Percentiles rank a stretch among this genome's conserved stretches.
Evolutionary conservation across 2,888 invertebrate genomes (phyloP).

Genomic region (Gisinianus flammeolus): DNA sequence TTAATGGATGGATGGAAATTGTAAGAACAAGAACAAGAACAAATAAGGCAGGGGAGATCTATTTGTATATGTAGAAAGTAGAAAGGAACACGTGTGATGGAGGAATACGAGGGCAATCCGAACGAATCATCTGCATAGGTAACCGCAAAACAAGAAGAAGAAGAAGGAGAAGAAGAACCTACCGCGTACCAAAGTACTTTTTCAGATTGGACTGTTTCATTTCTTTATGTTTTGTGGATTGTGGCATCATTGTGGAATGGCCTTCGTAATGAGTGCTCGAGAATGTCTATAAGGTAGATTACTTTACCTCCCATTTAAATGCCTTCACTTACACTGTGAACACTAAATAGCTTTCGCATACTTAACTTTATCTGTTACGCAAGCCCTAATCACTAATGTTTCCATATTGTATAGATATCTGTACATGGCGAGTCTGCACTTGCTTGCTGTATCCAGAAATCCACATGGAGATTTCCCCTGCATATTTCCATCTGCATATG

Average conservation of each 20-base stretch:
- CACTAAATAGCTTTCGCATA: constrained; percentile 15
- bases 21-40: too few species aligned
- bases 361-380: background rate
- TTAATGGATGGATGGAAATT: too few species aligned
- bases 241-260: constrained; percentile 18
- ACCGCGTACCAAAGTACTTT: constrained; percentile 26
- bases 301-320: constrained; percentile 21
- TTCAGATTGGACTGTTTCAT: constrained; percentile 19
- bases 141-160: constrained; percentile 29
- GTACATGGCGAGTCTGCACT: too few species aligned
- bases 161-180: too few species aligned
- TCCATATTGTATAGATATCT: too few species aligned
- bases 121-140: constrained; percentile 41
- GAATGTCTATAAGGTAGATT: constrained; percentile 13
- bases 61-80: background rate
- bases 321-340: constrained; percentile 19
- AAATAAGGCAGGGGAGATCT: background rate
- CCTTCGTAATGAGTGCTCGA: constrained; percentile 13
- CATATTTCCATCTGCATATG: background rate
- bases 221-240: background rate
- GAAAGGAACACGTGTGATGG: constrained; percentile 39
- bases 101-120: constrained; percentile 41
- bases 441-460: too few species aligned
- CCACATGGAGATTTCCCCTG: too few species aligned
- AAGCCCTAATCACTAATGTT: too few species aligned